These are phyloP conservation scores for Indri indri DNA, from an alignment of 2,113 vertebrate genomes.

Conservation along the genomic window DNA sequence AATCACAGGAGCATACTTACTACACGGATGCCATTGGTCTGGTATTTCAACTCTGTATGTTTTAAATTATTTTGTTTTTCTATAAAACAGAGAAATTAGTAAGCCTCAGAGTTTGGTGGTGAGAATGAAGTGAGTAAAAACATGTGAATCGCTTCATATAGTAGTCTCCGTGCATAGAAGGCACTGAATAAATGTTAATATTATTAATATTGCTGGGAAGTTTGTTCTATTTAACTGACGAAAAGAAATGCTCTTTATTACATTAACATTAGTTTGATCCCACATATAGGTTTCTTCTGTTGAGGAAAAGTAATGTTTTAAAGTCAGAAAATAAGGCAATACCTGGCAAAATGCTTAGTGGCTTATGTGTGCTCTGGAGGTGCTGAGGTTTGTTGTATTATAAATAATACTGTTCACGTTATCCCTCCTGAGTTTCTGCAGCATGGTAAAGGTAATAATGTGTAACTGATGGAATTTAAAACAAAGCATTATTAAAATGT, in stretches of 20 bases:
- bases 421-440: conserved; percentile 68
- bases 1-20: not conserved
- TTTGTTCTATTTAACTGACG: not conserved
- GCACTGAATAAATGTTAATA: not conserved
- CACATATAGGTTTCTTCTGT: not conserved
- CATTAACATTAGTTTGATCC: not conserved
- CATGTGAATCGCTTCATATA: not conserved
- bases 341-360: conserved; percentile 57
- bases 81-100: not conserved
- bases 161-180: not conserved
- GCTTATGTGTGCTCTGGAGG: conserved; percentile 52
- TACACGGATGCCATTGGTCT: not conserved
- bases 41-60: not conserved
- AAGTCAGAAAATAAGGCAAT: conserved; percentile 65
- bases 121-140: not conserved
- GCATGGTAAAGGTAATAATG: conserved; percentile 77
- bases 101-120: not conserved
- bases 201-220: not conserved
- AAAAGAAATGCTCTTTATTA: not conserved
- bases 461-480: conserved; percentile 83
- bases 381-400: conserved; percentile 70
- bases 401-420: conserved; percentile 75
- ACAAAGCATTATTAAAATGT: conserved; percentile 82
- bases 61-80: not conserved
- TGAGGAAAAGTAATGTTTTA: conserved; percentile 61